Evolutionary conservation across 2,113 vertebrate species (phyloP).

Genomic region (Trogon melanurus): DNA sequence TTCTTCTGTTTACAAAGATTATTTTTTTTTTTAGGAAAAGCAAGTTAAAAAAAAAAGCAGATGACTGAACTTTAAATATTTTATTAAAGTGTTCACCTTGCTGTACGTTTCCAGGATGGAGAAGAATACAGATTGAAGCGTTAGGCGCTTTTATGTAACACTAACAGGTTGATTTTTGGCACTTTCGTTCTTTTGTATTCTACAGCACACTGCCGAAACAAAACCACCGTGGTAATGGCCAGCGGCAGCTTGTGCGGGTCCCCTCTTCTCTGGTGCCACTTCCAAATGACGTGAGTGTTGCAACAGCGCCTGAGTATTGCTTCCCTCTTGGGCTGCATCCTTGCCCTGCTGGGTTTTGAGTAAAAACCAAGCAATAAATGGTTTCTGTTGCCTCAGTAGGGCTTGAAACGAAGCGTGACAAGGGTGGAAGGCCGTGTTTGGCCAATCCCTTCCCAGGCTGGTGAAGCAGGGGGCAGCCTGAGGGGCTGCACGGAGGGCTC

Average conservation of each 20-base stretch:
- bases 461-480: not conserved
- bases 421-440: not conserved
- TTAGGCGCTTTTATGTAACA: not conserved
- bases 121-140: not conserved
- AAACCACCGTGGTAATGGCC: not conserved
- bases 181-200: not conserved
- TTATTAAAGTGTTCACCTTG: not conserved
- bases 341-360: not conserved
- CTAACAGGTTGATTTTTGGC: not conserved
- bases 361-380: not conserved
- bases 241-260: not conserved
- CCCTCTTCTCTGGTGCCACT: not conserved
- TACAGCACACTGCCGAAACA: not conserved
- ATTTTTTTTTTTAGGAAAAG: not conserved
- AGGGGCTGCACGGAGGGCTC: not conserved
- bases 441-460: rapidly evolving
- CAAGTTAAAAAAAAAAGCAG: not conserved
- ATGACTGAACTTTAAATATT: not conserved
- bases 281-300: not conserved
- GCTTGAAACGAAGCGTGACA: not conserved
- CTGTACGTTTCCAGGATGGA: not conserved
- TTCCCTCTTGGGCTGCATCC: not conserved
- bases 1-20: not conserved
- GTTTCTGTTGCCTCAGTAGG: not conserved
- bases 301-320: not conserved